Evolutionary conservation across 2,797 vertebrate species (phyloP), one percentile per base, ranked within the genome.

Genomic region (Helicolenus hilgendorfi): DNA sequence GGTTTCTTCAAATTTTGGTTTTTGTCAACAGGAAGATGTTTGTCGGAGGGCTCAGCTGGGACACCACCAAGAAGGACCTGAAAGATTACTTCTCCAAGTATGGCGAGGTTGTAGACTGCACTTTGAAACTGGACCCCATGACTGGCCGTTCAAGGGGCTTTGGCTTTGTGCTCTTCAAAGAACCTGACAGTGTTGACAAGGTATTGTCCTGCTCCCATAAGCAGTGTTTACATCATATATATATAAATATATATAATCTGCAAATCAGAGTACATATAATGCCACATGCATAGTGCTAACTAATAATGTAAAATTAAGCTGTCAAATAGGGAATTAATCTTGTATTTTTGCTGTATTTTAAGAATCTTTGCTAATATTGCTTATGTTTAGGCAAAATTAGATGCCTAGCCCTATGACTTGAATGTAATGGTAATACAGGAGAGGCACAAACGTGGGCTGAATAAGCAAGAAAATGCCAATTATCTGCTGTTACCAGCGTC

Each of bases 21-120:
- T 83, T 33, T 76, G 38, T 63, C 65, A 24, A 59, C 92, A 99
- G 99, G 92, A 99, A 99, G 97, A 99, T 99, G 99, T 99, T 99
- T 92, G 99, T 99, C 63, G 99, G 99, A 15, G 99, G 98, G 22
- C 98, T 99, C 89, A 99, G 99, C 92, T 99, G 99, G 99, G 99
- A 99, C 96, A 99, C 99, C 29, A 99, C 98, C 88, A 99, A 99
- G 97, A 99, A 99, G 92, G 99, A 99, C 86, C 98, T 99, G 75
- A 99, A 99, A 95, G 99, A 99, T 94, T 99, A 99, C 94, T 99
- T 99, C 88, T 98, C 98, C 73, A 99, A 98, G 92, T 99, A 99
- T 76, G 99, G 99, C 68, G 99, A 99, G 94, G 99, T 99, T 7
- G 98, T 98, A 0, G 99, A 99, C 94, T 99, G 99, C 96, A 99